Base-by-base conservation (phyloP, 2,797 vertebrate genomes). In the Hafferia zeledoni region DNA sequence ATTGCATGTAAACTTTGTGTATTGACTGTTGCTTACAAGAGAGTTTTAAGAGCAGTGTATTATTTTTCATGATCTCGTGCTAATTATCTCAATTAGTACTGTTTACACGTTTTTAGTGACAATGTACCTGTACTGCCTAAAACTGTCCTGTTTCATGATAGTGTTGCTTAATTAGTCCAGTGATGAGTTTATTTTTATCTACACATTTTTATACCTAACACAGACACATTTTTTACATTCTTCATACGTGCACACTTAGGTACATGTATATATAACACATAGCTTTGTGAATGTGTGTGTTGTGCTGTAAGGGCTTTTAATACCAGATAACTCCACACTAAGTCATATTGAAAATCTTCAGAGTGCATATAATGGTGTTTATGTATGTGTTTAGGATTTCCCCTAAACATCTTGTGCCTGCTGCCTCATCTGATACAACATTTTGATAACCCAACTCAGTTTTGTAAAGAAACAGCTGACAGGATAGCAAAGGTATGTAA, bases 401-500 rank as follows among this genome's bases (percentile, higher is more conserved):
- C 99, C 89, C 96, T 99, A 94, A 99, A 99, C 92, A 99, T 99
- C 98, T 98, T 99, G 96, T 99, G 99, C 98, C 98, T 99, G 88
- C 98, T 99, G 96, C 99, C 99, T 90, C 99, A 99, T 97, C 98
- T 99, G 97, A 99, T 99, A 96, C 99, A 99, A 97, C 99, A 99
- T 98, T 99, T 99, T 98, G 99, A 99, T 98, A 99, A 98, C 96
- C 99, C 99, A 71, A 99, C 99, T 76, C 98, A 98, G 35, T 99
- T 99, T 98, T 99, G 99, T 97, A 99, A 99, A 98, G 99, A 99
- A 98, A 99, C 99, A 25, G 99, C 99, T 55, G 99, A 99, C 97
- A 99, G 98, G 78, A 99, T 99, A 94, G 99, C 99, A 89, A 99
- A 99, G 98, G 98, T 99, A 97, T 87, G 98, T 96, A 87, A 78